Evolutionary conservation across 1,140 invertebrate species (phyloP).

Genomic region (Artemia franciscana): DNA sequence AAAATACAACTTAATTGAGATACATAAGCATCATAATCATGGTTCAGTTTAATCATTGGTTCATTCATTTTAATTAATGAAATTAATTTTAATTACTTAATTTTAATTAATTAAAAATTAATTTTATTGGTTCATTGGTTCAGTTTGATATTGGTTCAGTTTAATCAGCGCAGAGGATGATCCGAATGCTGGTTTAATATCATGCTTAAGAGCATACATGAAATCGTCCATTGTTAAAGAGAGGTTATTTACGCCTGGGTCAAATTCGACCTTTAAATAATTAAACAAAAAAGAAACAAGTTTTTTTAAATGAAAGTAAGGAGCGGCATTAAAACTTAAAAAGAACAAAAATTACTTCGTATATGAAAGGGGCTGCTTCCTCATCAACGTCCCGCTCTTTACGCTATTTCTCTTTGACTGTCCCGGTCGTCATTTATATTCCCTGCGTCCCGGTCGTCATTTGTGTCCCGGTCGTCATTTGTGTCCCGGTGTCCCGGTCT

Average conservation of each 20-base stretch:
- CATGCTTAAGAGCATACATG: conserved; percentile 80
- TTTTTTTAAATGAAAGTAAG: no score
- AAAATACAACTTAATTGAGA: conserved; percentile 85
- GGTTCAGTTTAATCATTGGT: conserved; percentile 79
- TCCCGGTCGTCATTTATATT: no score
- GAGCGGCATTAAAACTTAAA: no score
- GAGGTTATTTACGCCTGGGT: conserved; percentile 88
- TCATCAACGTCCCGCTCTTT: no score
- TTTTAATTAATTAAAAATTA: conserved; percentile 94
- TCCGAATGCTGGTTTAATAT: conserved; percentile 92
- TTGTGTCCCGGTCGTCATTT: no score
- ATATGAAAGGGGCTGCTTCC: no score
- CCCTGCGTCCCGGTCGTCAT: no score
- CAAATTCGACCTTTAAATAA: conserved; percentile 95
- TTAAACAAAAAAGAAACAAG: no score
- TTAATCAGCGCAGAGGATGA: conserved; percentile 61
- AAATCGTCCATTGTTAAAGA: conserved; percentile 72
- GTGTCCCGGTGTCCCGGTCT: no score
- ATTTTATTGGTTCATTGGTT: conserved; percentile 86
- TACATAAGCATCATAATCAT: conserved; percentile 97
- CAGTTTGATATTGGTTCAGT: conserved; percentile 54
- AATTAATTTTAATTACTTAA: conserved; percentile 94
- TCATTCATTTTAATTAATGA: conserved; percentile 92
- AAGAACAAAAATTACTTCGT: no score
- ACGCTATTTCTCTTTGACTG: no score